Evolutionary conservation across 1,140 invertebrate species (phyloP).

Genomic region (Maconellicoccus hirsutus): DNA sequence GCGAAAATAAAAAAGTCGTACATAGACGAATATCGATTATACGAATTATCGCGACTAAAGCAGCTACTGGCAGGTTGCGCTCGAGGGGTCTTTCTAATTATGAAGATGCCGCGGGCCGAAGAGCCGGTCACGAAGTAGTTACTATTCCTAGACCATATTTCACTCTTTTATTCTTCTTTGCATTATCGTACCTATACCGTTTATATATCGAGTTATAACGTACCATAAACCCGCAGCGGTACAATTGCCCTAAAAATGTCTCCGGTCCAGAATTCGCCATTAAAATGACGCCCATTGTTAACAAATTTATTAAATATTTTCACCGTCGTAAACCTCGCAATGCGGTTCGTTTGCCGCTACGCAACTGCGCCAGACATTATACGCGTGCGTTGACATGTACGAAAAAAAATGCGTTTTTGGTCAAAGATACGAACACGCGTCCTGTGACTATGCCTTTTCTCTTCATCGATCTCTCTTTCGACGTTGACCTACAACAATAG

Average conservation of each 20-base stretch:
- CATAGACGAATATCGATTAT: slow-evolving; percentile 2
- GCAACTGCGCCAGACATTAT: too few species aligned
- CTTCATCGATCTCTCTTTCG: too few species aligned
- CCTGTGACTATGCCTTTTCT: too few species aligned
- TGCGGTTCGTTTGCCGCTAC: too few species aligned
- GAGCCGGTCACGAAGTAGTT: slow-evolving; percentile 1
- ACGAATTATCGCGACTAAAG: neutral
- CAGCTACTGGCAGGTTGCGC: slow-evolving; percentile 1
- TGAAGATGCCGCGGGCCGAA: neutral
- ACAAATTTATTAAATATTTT: slow-evolving; percentile 6
- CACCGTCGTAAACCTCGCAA: neutral
- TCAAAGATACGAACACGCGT: too few species aligned
- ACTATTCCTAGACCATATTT: neutral
- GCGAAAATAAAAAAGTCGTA: neutral
- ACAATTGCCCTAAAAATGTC: slow-evolving; percentile 4
- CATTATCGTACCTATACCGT: too few species aligned
- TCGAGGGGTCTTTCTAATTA: slow-evolving; percentile 3
- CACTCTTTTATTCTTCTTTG: neutral
- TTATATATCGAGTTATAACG: too few species aligned
- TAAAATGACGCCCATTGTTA: neutral
- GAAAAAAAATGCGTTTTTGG: too few species aligned
- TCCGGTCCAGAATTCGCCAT: neutral
- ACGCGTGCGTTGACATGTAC: too few species aligned
- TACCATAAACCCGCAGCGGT: neutral
- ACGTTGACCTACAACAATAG: too few species aligned